Evolutionary conservation across 2,113 vertebrate genomes (phyloP), one percentile per base, ranked within the genome.

Genomic region (Crotalus tigris): DNA sequence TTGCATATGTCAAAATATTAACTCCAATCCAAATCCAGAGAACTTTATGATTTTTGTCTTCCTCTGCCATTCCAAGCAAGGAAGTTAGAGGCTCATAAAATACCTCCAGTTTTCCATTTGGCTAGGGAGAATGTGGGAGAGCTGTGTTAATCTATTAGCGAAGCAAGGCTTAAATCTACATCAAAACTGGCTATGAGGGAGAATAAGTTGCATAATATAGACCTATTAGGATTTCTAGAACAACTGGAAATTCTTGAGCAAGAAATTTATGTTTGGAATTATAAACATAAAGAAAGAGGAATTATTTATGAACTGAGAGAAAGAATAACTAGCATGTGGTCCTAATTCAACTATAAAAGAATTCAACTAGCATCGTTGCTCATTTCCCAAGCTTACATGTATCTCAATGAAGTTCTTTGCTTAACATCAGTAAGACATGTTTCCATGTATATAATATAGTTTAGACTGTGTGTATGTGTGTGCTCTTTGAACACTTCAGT

Each of bases 111-210:
- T 92, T 64, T 94, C 86, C 92, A 92, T 69, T 61, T 91, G 33
- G 92, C 85, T 93, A 93, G 75, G 57, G 94, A 94, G 90, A 95
- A 96, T 95, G 89, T 87, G 95, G 24, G 89, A 87, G 89, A 94
- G 94, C 94, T 94, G 3, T 58, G 26, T 64, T 92, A 61, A 58
- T 86, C n/a, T 85, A 49, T 58, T 54, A 69, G 49, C 81, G 93
- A 87, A 93, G 91, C 87, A 94, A 95, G 53, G 64, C 88, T 93
- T 86, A 91, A 93, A 92, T 90, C 93, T 94, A 46, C 91, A 26
- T 91, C 95, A 91, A 39, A 26, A 15, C 91, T 85, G 69, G 5
- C 92, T 23, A 44, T 9, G 44, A 39, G 46, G 58, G 23, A 87
- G 49, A 93, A 23, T 11, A 89, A 55, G 23, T 92, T 92, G 54